phyloP scores from a whole-genome alignment of 2,888 invertebrate species.

The Sinhomidia bicolor region DNA sequence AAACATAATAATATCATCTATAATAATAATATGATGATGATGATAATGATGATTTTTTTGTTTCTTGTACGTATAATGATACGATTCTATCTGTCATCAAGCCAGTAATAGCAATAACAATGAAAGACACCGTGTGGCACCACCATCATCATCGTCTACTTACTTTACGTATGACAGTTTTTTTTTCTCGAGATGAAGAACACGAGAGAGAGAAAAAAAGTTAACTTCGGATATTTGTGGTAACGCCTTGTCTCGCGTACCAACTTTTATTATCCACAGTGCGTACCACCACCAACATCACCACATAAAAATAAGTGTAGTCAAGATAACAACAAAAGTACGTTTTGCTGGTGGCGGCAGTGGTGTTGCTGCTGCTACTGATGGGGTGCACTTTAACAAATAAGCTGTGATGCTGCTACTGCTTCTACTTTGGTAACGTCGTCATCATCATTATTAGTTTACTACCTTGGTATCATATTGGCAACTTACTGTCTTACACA shows the following conservation, averaged over 20 bases:
- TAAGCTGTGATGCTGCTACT: too few relatives aligned
- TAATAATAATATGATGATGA: too few relatives aligned
- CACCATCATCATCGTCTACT: not conserved
- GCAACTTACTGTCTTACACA: slow-evolving; percentile 61
- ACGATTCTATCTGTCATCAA: slow-evolving; percentile 46
- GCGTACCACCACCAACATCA: not conserved
- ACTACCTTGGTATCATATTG: not conserved
- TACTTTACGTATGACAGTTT: slow-evolving; percentile 27
- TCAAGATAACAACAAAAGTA: not conserved
- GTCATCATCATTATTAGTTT: slow-evolving; percentile 17
- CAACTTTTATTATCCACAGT: slow-evolving; percentile 2
- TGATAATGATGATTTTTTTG: too few relatives aligned
- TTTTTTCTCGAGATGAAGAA: not conserved
- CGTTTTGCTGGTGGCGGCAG: slow-evolving; percentile 2
- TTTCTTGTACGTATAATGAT: slow-evolving; percentile 10
- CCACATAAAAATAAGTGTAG: not conserved
- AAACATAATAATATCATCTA: not conserved
- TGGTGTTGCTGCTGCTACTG: not conserved
- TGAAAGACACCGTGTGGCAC: slow-evolving; percentile 46
- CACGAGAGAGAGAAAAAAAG: not conserved
- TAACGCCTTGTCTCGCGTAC: slow-evolving; percentile 46
- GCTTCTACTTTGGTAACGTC: not conserved
- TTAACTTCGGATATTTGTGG: slow-evolving; percentile 23
- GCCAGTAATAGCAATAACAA: slow-evolving; percentile 51
- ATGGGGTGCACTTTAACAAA: not conserved